Percentiles rank a stretch among this genome's conserved stretches.
Evolutionary conservation across 1,140 invertebrate species (phyloP).

Genomic region (Choristoneura fumiferana): DNA sequence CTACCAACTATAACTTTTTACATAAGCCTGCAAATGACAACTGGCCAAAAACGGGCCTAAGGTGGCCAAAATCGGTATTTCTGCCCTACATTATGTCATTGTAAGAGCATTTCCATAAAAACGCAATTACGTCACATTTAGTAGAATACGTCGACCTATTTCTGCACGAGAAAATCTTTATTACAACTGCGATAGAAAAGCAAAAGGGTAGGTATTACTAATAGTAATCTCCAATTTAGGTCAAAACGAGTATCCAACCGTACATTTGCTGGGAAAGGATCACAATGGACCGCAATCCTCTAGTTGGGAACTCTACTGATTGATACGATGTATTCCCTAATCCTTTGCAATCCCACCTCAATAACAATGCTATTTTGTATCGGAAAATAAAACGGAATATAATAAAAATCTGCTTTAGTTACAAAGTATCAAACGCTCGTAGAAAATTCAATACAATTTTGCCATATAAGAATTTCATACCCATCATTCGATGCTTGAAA

Average conservation of each 20-base stretch:
- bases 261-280: constrained; percentile 10
- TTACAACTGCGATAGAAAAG: neutral
- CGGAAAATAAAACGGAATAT: too few species aligned
- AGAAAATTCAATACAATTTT: too few species aligned
- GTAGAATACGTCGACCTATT: neutral
- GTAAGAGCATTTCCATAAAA: too few species aligned
- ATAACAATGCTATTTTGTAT: constrained; percentile 6
- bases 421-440: too few species aligned
- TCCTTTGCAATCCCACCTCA: constrained; percentile 6
- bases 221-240: constrained; percentile 18
- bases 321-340: constrained; percentile 16
- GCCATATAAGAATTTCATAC: too few species aligned
- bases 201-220: constrained; percentile 15
- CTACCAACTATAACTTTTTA: too few species aligned
- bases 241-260: constrained; percentile 9
- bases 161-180: constrained; percentile 2
- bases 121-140: neutral
- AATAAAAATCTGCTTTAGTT: too few species aligned
- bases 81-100: too few species aligned
- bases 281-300: constrained; percentile 8
- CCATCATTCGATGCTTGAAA: too few species aligned
- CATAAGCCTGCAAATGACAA: too few species aligned
- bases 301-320: neutral
- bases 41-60: too few species aligned
- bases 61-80: too few species aligned